phyloP scores from a whole-genome alignment of 92 coral and sea anemone genomes.

The Palythoa heliodiscus region DNA sequence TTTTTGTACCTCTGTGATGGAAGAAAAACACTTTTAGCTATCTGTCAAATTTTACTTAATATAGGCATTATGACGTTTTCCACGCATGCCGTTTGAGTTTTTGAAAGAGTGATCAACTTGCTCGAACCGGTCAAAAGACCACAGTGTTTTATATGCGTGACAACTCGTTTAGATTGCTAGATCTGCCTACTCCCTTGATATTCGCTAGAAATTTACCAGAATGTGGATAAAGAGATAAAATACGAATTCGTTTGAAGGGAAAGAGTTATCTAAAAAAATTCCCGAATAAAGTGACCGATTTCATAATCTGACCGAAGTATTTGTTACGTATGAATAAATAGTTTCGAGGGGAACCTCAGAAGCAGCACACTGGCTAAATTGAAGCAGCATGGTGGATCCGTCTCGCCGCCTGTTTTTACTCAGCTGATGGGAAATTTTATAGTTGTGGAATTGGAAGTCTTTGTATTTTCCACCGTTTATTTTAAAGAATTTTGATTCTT shows the following conservation, averaged over 20 bases:
- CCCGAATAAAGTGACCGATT: background rate
- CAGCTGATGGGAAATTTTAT: no score
- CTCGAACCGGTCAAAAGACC: background rate
- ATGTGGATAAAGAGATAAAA: background rate
- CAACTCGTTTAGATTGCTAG: background rate
- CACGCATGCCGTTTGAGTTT: background rate
- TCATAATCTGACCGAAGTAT: background rate
- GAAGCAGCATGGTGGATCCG: background rate
- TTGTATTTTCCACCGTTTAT: no score
- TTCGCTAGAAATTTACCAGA: background rate
- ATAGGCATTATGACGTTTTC: conserved; percentile 1
- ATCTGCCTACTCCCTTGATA: background rate
- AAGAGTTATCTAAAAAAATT: background rate
- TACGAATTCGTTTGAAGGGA: background rate
- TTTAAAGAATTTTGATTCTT: no score
- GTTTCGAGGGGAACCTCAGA: background rate
- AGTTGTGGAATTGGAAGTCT: no score
- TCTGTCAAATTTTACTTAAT: background rate
- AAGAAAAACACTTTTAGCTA: background rate
- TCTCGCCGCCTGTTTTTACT: background rate
- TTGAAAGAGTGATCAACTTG: background rate
- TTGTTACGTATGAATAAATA: background rate
- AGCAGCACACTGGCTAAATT: background rate
- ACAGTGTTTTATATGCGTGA: background rate
- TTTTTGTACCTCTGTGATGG: no score